These are phyloP conservation scores for Entomobrya multifasciata DNA, from an alignment of 2,888 invertebrate species.

Conservation along the genomic window DNA sequence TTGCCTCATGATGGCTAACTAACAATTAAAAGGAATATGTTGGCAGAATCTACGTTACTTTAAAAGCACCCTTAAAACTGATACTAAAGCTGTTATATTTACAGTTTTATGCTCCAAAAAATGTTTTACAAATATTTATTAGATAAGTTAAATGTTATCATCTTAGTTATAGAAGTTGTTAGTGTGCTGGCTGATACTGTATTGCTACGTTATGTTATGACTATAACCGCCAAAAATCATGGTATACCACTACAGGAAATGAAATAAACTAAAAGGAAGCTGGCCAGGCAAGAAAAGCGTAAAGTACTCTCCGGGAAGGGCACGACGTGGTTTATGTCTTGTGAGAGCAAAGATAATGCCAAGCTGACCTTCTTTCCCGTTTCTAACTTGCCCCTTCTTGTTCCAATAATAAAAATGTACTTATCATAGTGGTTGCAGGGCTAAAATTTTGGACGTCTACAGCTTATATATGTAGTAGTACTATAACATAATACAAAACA, in stretches of 20 bases:
- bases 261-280: background rate
- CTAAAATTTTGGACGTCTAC: background rate
- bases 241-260: no score
- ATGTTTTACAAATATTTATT: no score
- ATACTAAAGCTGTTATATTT: no score
- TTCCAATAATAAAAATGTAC: background rate
- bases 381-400: slow-evolving; percentile 27
- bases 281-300: slow-evolving; percentile 20
- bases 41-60: no score
- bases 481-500: background rate
- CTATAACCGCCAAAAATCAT: background rate
- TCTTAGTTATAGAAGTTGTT: no score
- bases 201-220: background rate
- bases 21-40: no score
- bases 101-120: no score
- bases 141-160: no score
- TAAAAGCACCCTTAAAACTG: no score
- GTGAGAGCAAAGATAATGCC: slow-evolving; percentile 58
- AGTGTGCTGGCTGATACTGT: no score
- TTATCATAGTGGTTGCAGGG: background rate
- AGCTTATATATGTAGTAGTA: background rate
- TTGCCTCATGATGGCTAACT: slow-evolving; percentile 42
- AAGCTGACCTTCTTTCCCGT: slow-evolving; percentile 54
- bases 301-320: slow-evolving; percentile 3
- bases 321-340: slow-evolving; percentile 40